These are phyloP conservation scores for Andrena camellia DNA, from an alignment of 2,888 invertebrate genomes.

Conservation along the genomic window DNA sequence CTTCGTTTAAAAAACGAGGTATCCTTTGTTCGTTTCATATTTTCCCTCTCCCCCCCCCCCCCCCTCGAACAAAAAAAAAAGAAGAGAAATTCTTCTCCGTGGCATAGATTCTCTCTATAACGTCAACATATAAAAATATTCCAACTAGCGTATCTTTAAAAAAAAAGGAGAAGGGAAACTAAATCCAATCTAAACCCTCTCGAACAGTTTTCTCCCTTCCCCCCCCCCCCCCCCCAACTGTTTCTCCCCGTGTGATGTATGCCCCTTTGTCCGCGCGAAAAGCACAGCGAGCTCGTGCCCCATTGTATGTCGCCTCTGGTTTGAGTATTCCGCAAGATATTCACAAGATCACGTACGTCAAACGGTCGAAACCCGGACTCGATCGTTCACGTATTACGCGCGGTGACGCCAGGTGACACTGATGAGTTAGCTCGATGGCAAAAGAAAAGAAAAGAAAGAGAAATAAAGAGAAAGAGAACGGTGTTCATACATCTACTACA, in stretches of 20 bases:
- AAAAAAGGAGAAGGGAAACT: conserved; percentile 46
- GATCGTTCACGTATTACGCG: conserved; percentile 56
- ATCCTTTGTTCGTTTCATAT: conserved; percentile 15
- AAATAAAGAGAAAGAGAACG: conserved; percentile 55
- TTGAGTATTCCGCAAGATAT: conserved; percentile 59
- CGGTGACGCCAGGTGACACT: conserved; percentile 73
- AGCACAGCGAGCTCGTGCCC: not conserved
- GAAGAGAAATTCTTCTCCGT: conserved; percentile 39
- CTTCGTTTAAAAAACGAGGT: conserved; percentile 12
- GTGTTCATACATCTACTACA: conserved; percentile 68
- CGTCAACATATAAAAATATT: conserved; percentile 70
- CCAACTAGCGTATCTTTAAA: conserved; percentile 50
- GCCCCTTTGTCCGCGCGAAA: conserved; percentile 11
- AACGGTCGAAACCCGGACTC: conserved; percentile 47
- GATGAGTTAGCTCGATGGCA: conserved; percentile 75
- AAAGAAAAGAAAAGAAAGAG: conserved; percentile 42
- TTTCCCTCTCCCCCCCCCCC: not conserved
- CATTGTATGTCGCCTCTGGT: conserved; percentile 9
- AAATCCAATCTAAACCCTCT: conserved; percentile 57
- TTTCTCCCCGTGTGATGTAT: not conserved
- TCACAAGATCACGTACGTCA: conserved; percentile 49
- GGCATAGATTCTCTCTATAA: conserved; percentile 16
- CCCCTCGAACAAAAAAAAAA: not conserved
- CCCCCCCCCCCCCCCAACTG: not conserved
- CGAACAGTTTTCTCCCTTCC: conserved; percentile 18